These are phyloP conservation scores for Phenganax marumi DNA, from an alignment of 92 coral and sea anemone species.

Conservation along the genomic window DNA sequence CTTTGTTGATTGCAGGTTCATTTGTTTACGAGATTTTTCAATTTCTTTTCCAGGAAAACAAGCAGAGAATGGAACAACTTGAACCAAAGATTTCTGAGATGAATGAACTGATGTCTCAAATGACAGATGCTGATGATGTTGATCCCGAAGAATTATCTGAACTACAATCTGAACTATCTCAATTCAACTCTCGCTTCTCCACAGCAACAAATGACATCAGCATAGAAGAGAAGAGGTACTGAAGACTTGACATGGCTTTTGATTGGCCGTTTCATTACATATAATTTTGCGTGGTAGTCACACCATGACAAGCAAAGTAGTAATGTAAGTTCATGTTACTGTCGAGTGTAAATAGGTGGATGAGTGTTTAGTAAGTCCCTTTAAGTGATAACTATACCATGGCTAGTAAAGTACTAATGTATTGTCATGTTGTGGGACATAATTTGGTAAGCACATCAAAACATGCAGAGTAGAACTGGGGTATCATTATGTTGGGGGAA, in stretches of 20 bases:
- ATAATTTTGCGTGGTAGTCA: not conserved
- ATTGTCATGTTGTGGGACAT: no score
- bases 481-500: no score
- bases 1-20: no score
- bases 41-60: conserved; percentile 17
- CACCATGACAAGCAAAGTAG: not conserved
- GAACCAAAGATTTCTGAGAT: conserved; percentile 34
- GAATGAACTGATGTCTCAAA: conserved; percentile 18
- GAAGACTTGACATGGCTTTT: not conserved
- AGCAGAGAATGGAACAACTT: conserved; percentile 34
- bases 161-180: conserved; percentile 10
- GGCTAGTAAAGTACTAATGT: no score
- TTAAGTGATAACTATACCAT: no score
- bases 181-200: conserved; percentile 27
- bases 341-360: no score
- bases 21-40: not conserved
- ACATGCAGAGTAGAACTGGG: no score
- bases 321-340: no score
- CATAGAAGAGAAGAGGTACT: conserved; percentile 26
- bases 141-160: conserved; percentile 9
- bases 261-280: no score
- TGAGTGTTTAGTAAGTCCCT: no score
- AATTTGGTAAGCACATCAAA: no score
- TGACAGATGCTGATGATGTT: conserved; percentile 30
- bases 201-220: not conserved